Base-by-base conservation (phyloP, 2,113 vertebrate genomes). In the Laterallus jamaicensis region DNA sequence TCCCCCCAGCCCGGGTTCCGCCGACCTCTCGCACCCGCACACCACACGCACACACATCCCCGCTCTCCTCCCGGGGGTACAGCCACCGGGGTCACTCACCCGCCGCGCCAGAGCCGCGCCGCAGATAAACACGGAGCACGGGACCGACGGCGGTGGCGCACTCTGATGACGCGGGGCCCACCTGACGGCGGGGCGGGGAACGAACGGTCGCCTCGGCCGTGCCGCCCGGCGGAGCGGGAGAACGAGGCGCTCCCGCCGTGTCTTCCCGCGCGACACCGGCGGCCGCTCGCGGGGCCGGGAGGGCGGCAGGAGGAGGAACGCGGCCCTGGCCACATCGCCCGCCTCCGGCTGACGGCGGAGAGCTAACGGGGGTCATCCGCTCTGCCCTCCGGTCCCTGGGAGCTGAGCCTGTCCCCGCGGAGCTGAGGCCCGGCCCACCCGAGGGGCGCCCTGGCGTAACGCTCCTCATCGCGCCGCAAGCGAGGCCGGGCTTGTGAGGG, bases 381-480 rank as follows among this genome's bases (percentile, higher is more conserved):
- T 24, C 15, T 15, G n/a, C n/a, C 59, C 60, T 35, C 24, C 7
- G 10, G 14, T 11, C 6, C 35, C 35, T 25, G 22, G 13, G 50
- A 52, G 25, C 50, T 52, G 24, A 7, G 12, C 10, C 50, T 25
- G 24, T 44, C 44, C 50, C 50, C 50, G 24, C 5, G 8, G 28
- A 42, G 40, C 40, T 9, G 2, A 5, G 10, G 1, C 15, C 26
- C 5, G 58, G 2, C 62, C 18, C 11, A 1, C 31, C 29, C 32
- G 1, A 3, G 32, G 4, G 9, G 2, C 20, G 21, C 7, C 32
- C 16, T 8, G 9, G 28, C 2, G 2, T 6, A 4, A 10, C 2
- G 29, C 32, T 17, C 54, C 19, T 11, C 4, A 3, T 5, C 3
- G 12, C 8, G 37, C 7, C 8, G 28, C 8, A 2, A 5, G 39